These are phyloP conservation scores for Semicossyphus pulcher DNA, from an alignment of 2,113 vertebrate species.

Conservation along the genomic window DNA sequence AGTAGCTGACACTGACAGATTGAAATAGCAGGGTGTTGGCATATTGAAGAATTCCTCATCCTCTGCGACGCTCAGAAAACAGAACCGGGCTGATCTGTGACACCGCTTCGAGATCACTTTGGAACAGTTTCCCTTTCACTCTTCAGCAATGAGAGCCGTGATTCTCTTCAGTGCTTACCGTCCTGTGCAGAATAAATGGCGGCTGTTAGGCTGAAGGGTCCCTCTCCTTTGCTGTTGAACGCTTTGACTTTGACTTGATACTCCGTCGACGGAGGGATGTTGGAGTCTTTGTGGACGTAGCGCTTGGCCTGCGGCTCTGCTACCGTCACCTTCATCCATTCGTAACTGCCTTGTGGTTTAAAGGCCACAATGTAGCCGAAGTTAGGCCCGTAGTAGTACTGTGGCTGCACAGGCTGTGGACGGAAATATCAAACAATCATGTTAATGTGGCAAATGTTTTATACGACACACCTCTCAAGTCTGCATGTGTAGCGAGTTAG, in stretches of 20 bases:
- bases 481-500: background rate
- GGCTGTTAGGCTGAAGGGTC: slow-evolving; percentile 91
- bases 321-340: slow-evolving; percentile 93
- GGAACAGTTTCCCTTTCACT: background rate
- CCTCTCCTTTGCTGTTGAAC: slow-evolving; percentile 93
- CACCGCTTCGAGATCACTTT: slow-evolving; percentile 10
- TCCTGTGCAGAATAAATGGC: slow-evolving; percentile 92
- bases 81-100: slow-evolving; percentile 15
- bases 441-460: slow-evolving; percentile 2
- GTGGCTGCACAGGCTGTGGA: slow-evolving; percentile 90
- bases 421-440: slow-evolving; percentile 13
- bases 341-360: slow-evolving; percentile 83
- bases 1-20: slow-evolving; percentile 67
- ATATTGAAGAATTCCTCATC: slow-evolving; percentile 40
- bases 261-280: slow-evolving; percentile 86
- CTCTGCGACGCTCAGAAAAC: slow-evolving; percentile 20
- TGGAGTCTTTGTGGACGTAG: slow-evolving; percentile 93
- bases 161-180: slow-evolving; percentile 80
- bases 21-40: slow-evolving; percentile 58
- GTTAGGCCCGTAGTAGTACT: slow-evolving; percentile 94
- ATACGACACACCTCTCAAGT: background rate
- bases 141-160: slow-evolving; percentile 10
- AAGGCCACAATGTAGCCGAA: slow-evolving; percentile 97
- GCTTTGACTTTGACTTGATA: slow-evolving; percentile 98
- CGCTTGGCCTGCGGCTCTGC: slow-evolving; percentile 88